These are phyloP conservation scores for Mastacembelus armatus DNA, from an alignment of 2,797 vertebrate genomes.

Conservation along the genomic window DNA sequence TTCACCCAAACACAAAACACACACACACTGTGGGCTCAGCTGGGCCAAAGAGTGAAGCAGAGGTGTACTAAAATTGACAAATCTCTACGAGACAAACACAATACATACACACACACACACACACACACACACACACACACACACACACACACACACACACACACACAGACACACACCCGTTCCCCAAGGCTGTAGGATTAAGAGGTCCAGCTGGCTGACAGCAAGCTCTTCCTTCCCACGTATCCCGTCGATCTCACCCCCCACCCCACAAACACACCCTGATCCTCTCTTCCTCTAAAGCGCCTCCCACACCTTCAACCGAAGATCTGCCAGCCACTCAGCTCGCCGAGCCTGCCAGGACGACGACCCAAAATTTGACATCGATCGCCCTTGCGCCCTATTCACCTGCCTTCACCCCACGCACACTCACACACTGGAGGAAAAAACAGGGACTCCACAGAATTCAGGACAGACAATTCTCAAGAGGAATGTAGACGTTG, in stretches of 20 bases:
- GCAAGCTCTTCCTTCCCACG: constrained; percentile 87
- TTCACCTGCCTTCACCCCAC: constrained; percentile 25
- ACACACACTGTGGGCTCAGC: constrained; percentile 75
- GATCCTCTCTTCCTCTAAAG: constrained; percentile 12
- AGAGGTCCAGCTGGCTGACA: constrained; percentile 89
- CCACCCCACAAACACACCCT: constrained; percentile 4
- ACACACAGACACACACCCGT: constrained; percentile 74
- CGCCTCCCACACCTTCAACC: constrained; percentile 64
- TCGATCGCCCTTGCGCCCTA: constrained; percentile 49
- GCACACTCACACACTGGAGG: constrained; percentile 5
- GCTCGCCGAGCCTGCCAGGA: constrained; percentile 58
- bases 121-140: constrained; percentile 70
- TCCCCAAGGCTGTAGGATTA: constrained; percentile 88
- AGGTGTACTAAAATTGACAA: constrained; percentile 84
- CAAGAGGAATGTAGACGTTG: not conserved
- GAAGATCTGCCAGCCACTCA: constrained; percentile 69
- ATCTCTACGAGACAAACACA: constrained; percentile 78
- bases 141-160: constrained; percentile 54
- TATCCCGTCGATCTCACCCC: constrained; percentile 77
- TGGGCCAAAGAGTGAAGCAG: constrained; percentile 76
- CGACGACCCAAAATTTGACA: constrained; percentile 81
- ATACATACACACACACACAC: constrained; percentile 53
- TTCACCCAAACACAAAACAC: constrained; percentile 44
- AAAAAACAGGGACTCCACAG: not conserved
- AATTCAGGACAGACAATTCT: constrained; percentile 9